Evolutionary conservation across 2,113 vertebrate genomes (phyloP).

Genomic region (Tonatia bakeri): DNA sequence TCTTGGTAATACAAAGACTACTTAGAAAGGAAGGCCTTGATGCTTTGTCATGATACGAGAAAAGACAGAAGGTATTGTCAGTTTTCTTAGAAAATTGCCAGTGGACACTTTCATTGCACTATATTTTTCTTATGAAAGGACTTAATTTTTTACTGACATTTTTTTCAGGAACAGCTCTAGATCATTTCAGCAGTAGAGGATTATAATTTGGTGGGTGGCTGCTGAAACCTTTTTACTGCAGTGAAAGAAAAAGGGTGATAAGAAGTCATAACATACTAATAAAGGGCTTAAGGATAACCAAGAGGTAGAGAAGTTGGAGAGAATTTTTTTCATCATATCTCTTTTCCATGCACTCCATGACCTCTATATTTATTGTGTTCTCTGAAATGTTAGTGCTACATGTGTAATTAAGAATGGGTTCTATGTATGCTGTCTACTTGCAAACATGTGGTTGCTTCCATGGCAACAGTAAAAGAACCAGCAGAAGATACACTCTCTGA

Average conservation of each 20-base stretch:
- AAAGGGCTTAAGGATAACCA: constrained; percentile 50
- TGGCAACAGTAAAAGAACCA: constrained; percentile 81
- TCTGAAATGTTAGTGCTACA: constrained; percentile 78
- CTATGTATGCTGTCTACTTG: constrained; percentile 77
- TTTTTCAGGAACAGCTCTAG: constrained; percentile 52
- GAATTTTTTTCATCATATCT: constrained; percentile 58
- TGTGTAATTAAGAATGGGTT: constrained; percentile 80
- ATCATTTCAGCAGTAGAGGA: constrained; percentile 45
- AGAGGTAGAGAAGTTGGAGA: constrained; percentile 52
- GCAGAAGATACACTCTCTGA: constrained; percentile 78
- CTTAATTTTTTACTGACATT: constrained; percentile 59
- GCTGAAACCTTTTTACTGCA: constrained; percentile 24
- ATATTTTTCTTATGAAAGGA: constrained; percentile 61
- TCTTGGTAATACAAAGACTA: not conserved
- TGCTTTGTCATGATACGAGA: constrained; percentile 22
- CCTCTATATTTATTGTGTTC: constrained; percentile 78
- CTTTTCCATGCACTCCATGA: constrained; percentile 69
- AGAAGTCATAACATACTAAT: constrained; percentile 43
- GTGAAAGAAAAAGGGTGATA: constrained; percentile 34
- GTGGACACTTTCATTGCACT: constrained; percentile 19
- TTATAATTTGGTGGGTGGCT: constrained; percentile 49
- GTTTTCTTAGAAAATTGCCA: constrained; percentile 42
- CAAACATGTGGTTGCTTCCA: constrained; percentile 79
- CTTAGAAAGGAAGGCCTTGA: constrained; percentile 32
- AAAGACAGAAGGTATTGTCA: not conserved